Evolutionary conservation across 2,797 vertebrate genomes (phyloP).

Genomic region (Chelidonichthys spinosus): DNA sequence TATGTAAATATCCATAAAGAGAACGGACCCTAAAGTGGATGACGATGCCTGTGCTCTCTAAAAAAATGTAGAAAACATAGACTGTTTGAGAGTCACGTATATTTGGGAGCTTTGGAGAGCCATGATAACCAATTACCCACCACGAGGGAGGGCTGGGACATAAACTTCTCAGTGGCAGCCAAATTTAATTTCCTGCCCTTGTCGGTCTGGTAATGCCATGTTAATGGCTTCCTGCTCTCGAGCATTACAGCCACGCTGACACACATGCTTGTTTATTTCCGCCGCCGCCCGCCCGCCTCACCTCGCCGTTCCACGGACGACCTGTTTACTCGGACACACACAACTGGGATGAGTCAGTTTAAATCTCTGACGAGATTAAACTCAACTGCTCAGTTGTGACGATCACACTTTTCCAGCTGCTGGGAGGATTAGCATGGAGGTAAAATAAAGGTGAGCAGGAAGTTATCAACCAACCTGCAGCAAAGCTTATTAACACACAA

Average conservation of each 20-base stretch:
- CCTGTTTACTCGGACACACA: constrained; percentile 14
- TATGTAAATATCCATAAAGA: not conserved
- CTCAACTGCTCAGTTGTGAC: not conserved
- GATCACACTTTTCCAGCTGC: not conserved
- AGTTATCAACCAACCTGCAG: not conserved
- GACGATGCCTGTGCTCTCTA: not conserved
- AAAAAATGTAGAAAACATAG: constrained; percentile 3
- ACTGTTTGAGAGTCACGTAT: constrained; percentile 14
- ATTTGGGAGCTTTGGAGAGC: constrained; percentile 64
- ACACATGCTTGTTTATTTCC: constrained; percentile 73
- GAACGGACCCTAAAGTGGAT: not conserved
- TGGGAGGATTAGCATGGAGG: too few species aligned
- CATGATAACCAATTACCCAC: constrained; percentile 78
- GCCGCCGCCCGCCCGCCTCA: constrained; percentile 35
- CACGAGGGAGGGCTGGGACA: constrained; percentile 76
- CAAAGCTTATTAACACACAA: not conserved
- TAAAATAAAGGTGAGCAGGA: not conserved
- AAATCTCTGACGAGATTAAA: not conserved
- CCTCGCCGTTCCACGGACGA: constrained; percentile 43
- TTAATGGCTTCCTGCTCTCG: constrained; percentile 86
- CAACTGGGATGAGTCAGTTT: not conserved
- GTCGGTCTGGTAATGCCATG: constrained; percentile 82
- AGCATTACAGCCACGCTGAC: constrained; percentile 73
- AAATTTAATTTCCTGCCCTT: constrained; percentile 86
- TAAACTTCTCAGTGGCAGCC: constrained; percentile 77